phyloP scores from a whole-genome alignment of 1,140 invertebrate species.

The Gonatopus flavifemur region DNA sequence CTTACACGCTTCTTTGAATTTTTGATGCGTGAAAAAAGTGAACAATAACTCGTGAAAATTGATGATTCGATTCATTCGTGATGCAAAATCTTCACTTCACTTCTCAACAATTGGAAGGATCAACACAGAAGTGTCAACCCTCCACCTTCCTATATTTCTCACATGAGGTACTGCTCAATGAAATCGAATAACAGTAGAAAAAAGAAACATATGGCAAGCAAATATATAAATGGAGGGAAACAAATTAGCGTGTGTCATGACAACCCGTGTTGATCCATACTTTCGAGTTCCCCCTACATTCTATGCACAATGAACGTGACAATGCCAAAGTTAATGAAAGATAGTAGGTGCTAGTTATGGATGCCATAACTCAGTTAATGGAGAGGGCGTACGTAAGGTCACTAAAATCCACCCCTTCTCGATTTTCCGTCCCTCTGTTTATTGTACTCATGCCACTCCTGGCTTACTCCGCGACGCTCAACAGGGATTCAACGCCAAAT shows the following conservation, averaged over 20 bases:
- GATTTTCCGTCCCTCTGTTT: neutral
- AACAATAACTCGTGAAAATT: too few relatives aligned
- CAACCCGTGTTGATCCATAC: conserved; percentile 1
- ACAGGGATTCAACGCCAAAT: too few relatives aligned
- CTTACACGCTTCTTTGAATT: too few relatives aligned
- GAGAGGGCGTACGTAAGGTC: conserved; percentile 9
- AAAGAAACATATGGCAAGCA: conserved; percentile 33
- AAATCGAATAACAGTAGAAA: neutral
- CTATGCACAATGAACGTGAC: conserved; percentile 28
- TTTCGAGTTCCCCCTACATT: conserved; percentile 13
- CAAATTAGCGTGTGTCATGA: conserved; percentile 27
- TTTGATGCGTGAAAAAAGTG: too few relatives aligned
- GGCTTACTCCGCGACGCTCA: conserved; percentile 20
- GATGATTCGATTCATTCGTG: too few relatives aligned
- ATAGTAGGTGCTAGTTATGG: conserved; percentile 43
- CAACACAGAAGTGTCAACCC: too few relatives aligned
- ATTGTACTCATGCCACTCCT: conserved; percentile 25
- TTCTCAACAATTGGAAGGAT: too few relatives aligned
- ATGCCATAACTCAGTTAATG: conserved; percentile 41
- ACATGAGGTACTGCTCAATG: too few relatives aligned
- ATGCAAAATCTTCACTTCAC: too few relatives aligned
- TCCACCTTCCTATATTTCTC: too few relatives aligned
- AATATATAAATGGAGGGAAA: conserved; percentile 33
- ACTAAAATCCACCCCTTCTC: conserved; percentile 21
- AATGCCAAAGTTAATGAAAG: conserved; percentile 46